These are phyloP conservation scores for Petrophora chlorosata DNA, from an alignment of 2,888 invertebrate species.

Conservation along the genomic window DNA sequence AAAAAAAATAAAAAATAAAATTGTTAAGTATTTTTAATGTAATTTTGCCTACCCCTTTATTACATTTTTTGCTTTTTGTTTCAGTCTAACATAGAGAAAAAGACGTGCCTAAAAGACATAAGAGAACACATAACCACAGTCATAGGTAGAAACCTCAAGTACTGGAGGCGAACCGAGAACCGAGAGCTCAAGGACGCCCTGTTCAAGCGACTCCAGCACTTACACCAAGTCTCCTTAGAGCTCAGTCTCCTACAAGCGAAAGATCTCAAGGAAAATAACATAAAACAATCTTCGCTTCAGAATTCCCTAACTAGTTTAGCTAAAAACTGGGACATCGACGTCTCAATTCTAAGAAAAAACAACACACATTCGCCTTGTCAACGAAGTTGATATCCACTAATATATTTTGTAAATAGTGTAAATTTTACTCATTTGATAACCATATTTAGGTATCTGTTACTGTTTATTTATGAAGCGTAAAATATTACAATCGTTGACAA, in stretches of 20 bases:
- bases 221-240: conserved; percentile 66
- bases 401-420: conserved; percentile 74
- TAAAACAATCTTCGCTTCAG: conserved; percentile 51
- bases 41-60: conserved; percentile 20
- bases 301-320: conserved; percentile 58
- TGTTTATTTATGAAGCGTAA: conserved; percentile 69
- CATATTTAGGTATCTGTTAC: conserved; percentile 42
- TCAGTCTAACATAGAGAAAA: conserved; percentile 65
- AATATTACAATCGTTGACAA: conserved; percentile 61
- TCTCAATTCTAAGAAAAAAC: conserved; percentile 58
- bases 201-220: conserved; percentile 65
- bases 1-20: too few relatives aligned
- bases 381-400: conserved; percentile 43
- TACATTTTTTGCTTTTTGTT: conserved; percentile 28
- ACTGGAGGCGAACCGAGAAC: conserved; percentile 75
- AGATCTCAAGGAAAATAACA: conserved; percentile 58
- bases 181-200: conserved; percentile 60
- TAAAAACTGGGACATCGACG: conserved; percentile 65
- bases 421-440: conserved; percentile 65
- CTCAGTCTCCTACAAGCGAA: conserved; percentile 64
- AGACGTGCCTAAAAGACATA: conserved; percentile 75
- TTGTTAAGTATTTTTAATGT: too few relatives aligned
- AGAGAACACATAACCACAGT: conserved; percentile 76
- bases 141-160: conserved; percentile 78
- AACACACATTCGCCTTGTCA: conserved; percentile 34